Evolutionary conservation across 2,888 invertebrate species (phyloP).

Genomic region (Criorhina ranunculi): DNA sequence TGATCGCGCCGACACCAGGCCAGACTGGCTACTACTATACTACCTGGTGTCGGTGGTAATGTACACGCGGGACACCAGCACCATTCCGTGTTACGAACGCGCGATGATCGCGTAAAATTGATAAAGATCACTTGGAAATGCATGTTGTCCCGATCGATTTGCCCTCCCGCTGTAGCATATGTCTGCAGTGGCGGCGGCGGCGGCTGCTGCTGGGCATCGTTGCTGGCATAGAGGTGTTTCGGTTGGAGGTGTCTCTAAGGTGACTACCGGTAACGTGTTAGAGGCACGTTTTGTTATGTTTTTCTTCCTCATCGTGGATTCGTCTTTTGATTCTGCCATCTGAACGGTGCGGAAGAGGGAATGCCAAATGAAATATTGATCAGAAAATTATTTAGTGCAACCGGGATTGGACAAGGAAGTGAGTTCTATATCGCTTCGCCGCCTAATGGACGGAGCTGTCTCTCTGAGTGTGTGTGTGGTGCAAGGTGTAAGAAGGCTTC

Average conservation of each 20-base stretch:
- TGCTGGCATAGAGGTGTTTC: conserved; percentile 49
- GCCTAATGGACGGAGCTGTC: conserved; percentile 32
- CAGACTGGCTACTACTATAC: conserved; percentile 3
- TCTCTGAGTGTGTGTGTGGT: conserved; percentile 13
- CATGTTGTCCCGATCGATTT: conserved; percentile 76
- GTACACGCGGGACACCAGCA: conserved; percentile 58
- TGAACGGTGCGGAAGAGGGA: not conserved
- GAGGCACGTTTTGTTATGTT: conserved; percentile 69
- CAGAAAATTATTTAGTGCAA: conserved; percentile 73
- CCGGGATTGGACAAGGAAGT: conserved; percentile 67
- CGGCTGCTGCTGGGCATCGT: conserved; percentile 1
- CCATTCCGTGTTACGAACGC: conserved; percentile 62
- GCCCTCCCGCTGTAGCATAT: conserved; percentile 68
- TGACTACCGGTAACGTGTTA: conserved; percentile 74
- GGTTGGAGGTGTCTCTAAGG: conserved; percentile 62
- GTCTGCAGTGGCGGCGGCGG: conserved; percentile 17
- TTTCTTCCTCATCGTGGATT: conserved; percentile 33
- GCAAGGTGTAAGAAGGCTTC: conserved; percentile 62
- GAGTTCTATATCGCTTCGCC: conserved; percentile 45
- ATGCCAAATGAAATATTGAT: conserved; percentile 68
- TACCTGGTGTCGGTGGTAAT: conserved; percentile 59
- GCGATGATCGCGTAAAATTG: conserved; percentile 76
- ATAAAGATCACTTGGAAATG: conserved; percentile 75
- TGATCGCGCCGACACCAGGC: conserved; percentile 48
- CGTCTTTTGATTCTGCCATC: conserved; percentile 10